Percentiles rank a stretch among this genome's conserved stretches.
phyloP scores from a whole-genome alignment of 2,113 vertebrate species.

The Poeciliopsis prolifica region DNA sequence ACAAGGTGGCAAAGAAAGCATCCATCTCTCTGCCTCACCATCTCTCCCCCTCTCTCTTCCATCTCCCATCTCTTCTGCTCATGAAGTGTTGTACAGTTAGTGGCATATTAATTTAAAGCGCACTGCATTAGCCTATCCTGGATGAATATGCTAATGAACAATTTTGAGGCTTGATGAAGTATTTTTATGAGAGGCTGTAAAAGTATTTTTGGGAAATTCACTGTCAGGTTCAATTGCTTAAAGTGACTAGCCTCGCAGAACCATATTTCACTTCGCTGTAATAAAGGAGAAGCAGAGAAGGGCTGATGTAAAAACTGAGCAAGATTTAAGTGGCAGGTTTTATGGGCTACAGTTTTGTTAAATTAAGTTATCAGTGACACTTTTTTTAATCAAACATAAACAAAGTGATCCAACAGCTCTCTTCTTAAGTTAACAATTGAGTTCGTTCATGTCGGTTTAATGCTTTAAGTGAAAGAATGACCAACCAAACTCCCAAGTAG shows the following conservation, averaged over 20 bases:
- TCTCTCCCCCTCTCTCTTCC: constrained; percentile 19
- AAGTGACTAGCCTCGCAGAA: constrained; percentile 59
- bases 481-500: not conserved
- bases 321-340: constrained; percentile 41
- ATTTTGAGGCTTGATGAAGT: constrained; percentile 71
- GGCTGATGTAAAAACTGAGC: constrained; percentile 28
- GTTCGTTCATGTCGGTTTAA: not conserved
- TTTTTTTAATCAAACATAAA: constrained; percentile 2
- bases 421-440: not conserved
- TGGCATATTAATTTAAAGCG: constrained; percentile 75
- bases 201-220: constrained; percentile 70
- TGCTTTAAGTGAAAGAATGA: not conserved
- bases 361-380: constrained; percentile 11
- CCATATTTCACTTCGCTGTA: constrained; percentile 41
- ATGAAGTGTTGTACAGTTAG: constrained; percentile 69
- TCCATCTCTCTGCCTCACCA: constrained; percentile 58
- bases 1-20: constrained; percentile 70
- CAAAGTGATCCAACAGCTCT: constrained; percentile 14
- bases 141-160: constrained; percentile 76
- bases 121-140: constrained; percentile 58
- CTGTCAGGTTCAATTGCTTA: constrained; percentile 72
- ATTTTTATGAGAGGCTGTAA: constrained; percentile 68
- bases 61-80: constrained; percentile 11
- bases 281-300: constrained; percentile 45
- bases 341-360: constrained; percentile 7